Evolutionary conservation across 2,888 invertebrate genomes (phyloP), one percentile per base, ranked within the genome.

Genomic region (Pomacea canaliculata): DNA sequence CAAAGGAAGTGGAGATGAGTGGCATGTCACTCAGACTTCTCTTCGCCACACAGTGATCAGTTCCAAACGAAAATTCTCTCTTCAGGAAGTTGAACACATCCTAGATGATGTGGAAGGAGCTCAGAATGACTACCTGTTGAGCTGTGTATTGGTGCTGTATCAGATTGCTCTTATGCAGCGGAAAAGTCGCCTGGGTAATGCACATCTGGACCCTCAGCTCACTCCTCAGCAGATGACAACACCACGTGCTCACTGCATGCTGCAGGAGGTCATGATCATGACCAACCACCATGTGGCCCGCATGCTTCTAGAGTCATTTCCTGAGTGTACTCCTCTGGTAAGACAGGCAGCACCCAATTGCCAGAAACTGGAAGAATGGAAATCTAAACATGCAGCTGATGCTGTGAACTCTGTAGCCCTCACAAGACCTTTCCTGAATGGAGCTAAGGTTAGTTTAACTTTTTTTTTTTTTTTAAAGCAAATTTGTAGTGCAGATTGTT

Each of bases 231-330:
- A 81, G 37, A 82, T 79, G 49, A 59, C 79, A 13, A 72, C 83
- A n/a, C 82, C 85, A 4, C 80, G 86, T 37, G 84, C 87, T 4
- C 81, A 84, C 68, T 79, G 82, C 70, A 73, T 90, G 79, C 81
- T 88, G n/a, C 84, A 88, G 73, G 90, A 90, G 81, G 79, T 89
- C 62, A 80, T 85, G 80, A 82, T 89, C 18, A 84, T 83, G 76
- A 82, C 87, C 60, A 77, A 80, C 56, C 19, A 62, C n/a, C 67
- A 87, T 71, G 83, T 89, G 9, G 88, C 86, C 2, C 79, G 80
- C 62, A 78, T 84, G 37, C 81, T 90, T 49, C 66, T 83, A 18
- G 73, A 78, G 12, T 78, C 71, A 10, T 87, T 82, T 74, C 86
- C 86, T 2, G 77, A 83, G 19, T 76, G 76, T 16, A 84, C 83